Conservation (phyloP, 2,113 vertebrate species). For the Microcebus lehilahytsara region DNA sequence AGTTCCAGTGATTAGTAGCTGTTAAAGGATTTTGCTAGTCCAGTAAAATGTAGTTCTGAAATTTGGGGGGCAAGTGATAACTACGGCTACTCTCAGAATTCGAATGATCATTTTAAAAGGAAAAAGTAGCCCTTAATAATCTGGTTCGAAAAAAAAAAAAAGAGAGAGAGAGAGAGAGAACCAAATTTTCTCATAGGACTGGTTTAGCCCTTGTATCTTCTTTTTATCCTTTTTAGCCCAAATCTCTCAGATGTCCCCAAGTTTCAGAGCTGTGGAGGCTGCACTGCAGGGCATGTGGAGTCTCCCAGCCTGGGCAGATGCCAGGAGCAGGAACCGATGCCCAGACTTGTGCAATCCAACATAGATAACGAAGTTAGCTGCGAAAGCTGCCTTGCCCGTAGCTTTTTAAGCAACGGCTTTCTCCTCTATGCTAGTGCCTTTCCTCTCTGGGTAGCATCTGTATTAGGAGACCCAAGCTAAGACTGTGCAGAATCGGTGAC, state of each 20-base stretch:
- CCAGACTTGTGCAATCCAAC: background rate
- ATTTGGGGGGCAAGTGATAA: background rate
- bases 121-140: background rate
- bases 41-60: background rate
- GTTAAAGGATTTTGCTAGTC: background rate
- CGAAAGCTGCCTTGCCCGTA: background rate
- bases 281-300: accelerated
- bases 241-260: background rate
- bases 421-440: background rate
- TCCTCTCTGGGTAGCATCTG: background rate
- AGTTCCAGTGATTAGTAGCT: background rate
- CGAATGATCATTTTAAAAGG: background rate
- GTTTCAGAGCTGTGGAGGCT: background rate
- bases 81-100: background rate
- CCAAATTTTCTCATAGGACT: background rate
- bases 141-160: background rate
- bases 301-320: no score
- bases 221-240: background rate
- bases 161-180: background rate
- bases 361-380: background rate
- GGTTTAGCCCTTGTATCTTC: background rate
- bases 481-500: background rate
- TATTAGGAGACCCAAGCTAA: background rate
- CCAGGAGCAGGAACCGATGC: accelerated
- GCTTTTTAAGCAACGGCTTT: background rate